Base-by-base conservation (phyloP, 1,140 invertebrate species). In the Chrysopa pallens region DNA sequence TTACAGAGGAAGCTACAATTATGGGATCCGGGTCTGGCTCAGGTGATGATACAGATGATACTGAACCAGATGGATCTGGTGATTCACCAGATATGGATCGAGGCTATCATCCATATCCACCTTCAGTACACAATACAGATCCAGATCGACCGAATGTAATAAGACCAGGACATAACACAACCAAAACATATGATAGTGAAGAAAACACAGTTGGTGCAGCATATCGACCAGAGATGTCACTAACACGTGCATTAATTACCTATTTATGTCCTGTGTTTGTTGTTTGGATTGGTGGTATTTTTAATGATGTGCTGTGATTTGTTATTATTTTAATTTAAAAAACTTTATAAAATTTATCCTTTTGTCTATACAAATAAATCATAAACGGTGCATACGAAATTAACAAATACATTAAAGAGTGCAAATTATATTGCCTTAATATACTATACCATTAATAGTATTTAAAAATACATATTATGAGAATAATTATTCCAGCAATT, bases 261-360 rank as follows among this genome's bases (percentile, higher is more conserved):
- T 86, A 84, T 60, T 64, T 85, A 33, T 61, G 86, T 53, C 83
- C 84, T 6, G 75, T 86, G 29, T 76, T 83, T 46, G 76, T 85
- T 54, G 76, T 80, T 50, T 87, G 82, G 82, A 79, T 88, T 59
- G 83, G 84, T 42, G 73, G 76, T 46, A 76, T 81, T 52, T 73
- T 85, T 53, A 75, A 75, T 47, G 82, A 85, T 57, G 73, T 81
- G 65, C 78, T 83, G 70, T 84, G 79, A 79, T 75, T 62, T 48
- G 48, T 51, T 46, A 45, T 39, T 44, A 27, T 39, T 14, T 31
- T 44, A n/a, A 39, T 39, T 39, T 41, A 36, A 33, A 37, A 17
- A 42, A n/a, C 9, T 14, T 23, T 23, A 23, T 23, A 23, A 23
- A 23, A 23, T 23, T 23, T 23, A 2, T 23, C 17, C 5, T 23